Percentiles rank a stretch among this genome's conserved stretches.
phyloP scores from a whole-genome alignment of 1,140 invertebrate species.

The Aplysia californica region DNA sequence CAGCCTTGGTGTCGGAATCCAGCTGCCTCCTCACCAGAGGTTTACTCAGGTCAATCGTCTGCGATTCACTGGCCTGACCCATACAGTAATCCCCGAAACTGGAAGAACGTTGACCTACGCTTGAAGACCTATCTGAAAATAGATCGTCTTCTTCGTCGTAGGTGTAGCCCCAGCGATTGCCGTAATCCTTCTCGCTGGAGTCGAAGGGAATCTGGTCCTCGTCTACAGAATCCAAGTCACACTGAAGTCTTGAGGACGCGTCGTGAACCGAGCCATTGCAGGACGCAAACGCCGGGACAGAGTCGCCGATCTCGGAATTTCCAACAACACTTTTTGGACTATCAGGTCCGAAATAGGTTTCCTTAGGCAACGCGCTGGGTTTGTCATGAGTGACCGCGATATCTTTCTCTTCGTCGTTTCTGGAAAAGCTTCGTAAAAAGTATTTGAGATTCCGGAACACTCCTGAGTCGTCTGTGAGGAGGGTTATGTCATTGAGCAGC shows the following conservation, averaged over 20 bases:
- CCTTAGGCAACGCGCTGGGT: slow-evolving; percentile 17
- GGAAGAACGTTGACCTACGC: slow-evolving; percentile 10
- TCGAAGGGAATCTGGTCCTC: background rate
- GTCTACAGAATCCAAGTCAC: slow-evolving; percentile 5
- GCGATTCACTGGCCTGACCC: slow-evolving; percentile 13
- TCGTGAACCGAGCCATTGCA: background rate
- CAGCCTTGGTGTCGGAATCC: slow-evolving; percentile 1
- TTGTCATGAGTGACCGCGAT: background rate
- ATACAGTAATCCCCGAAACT: slow-evolving; percentile 30
- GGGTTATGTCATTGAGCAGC: slow-evolving; percentile 17
- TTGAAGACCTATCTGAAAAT: too few species aligned
- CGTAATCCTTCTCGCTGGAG: slow-evolving; percentile 2
- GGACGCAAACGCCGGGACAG: background rate
- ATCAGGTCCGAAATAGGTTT: slow-evolving; percentile 27
- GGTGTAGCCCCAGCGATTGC: slow-evolving; percentile 21
- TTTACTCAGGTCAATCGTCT: slow-evolving; percentile 21
- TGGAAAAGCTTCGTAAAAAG: slow-evolving; percentile 20
- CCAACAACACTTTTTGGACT: slow-evolving; percentile 19
- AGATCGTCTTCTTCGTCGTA: slow-evolving; percentile 27
- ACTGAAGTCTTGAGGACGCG: background rate
- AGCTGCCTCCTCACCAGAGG: slow-evolving; percentile 10
- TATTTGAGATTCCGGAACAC: slow-evolving; percentile 26
- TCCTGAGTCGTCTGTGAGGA: slow-evolving; percentile 24
- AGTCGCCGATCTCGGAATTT: background rate
- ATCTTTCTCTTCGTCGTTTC: background rate